A percentile compares a stretch with the other conserved stretches of the same genome.
Evolutionary conservation across 2,888 invertebrate genomes (phyloP).

Genomic region (Anthophora plumipes): DNA sequence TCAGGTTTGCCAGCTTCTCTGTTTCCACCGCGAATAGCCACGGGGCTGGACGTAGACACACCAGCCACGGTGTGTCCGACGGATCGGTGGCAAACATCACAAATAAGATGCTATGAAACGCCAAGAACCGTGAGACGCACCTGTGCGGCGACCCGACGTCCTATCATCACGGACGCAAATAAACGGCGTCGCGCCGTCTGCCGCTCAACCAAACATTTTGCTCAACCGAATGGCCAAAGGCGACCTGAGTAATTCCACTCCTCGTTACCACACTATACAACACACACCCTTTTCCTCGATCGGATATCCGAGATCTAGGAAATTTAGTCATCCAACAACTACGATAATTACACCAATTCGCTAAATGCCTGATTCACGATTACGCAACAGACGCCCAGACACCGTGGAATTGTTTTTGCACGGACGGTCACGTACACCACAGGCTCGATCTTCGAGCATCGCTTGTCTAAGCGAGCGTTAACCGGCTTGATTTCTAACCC

Average conservation of each 20-base stretch:
- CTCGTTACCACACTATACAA: slow-evolving; percentile 3
- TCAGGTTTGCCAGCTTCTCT: slow-evolving; percentile 42
- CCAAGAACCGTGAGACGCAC: slow-evolving; percentile 58
- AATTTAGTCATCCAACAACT: not conserved
- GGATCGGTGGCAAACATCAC: slow-evolving; percentile 42
- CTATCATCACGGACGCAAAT: slow-evolving; percentile 76
- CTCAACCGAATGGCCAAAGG: slow-evolving; percentile 54
- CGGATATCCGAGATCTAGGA: slow-evolving; percentile 4
- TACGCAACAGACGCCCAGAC: slow-evolving; percentile 18
- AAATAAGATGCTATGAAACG: slow-evolving; percentile 39
- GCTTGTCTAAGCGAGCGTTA: not conserved
- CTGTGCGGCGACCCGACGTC: slow-evolving; percentile 64
- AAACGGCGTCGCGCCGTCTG: slow-evolving; percentile 83
- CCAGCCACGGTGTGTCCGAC: slow-evolving; percentile 32
- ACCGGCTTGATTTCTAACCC: no score
- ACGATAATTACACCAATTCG: slow-evolving; percentile 29
- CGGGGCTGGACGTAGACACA: slow-evolving; percentile 23
- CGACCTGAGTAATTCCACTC: slow-evolving; percentile 33
- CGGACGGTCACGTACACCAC: not conserved
- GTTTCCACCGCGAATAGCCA: slow-evolving; percentile 59
- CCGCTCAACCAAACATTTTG: slow-evolving; percentile 56
- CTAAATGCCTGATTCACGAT: slow-evolving; percentile 1
- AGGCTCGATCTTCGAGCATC: not conserved
- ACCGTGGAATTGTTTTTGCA: slow-evolving; percentile 13
- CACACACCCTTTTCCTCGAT: not conserved